Evolutionary conservation across 2,113 vertebrate genomes (phyloP).

Genomic region (Alethe diademata): DNA sequence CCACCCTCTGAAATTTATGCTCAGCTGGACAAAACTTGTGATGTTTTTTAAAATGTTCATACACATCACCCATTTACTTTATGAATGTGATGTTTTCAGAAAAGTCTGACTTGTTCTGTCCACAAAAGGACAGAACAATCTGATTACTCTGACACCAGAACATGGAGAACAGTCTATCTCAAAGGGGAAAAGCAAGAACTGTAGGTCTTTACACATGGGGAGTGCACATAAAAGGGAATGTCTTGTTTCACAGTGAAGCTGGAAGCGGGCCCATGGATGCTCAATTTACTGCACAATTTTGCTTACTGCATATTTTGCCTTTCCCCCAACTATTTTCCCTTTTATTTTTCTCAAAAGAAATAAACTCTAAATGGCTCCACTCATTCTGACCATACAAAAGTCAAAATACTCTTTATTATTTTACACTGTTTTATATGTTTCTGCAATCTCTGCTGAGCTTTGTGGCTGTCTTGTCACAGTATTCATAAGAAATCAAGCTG

Average conservation of each 20-base stretch:
- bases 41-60: neutral
- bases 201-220: neutral
- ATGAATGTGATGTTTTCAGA: neutral
- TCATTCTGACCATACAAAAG: neutral
- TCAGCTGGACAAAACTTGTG: neutral
- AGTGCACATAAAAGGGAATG: rapidly evolving
- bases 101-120: neutral
- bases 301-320: neutral
- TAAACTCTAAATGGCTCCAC: neutral
- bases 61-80: too few species aligned
- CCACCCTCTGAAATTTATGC: neutral
- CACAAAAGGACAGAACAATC: neutral
- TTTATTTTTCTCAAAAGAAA: neutral
- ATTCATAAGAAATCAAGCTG: neutral
- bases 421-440: neutral
- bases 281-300: neutral
- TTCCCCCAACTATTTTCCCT: neutral
- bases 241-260: neutral
- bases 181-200: neutral
- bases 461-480: neutral
- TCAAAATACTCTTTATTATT: neutral
- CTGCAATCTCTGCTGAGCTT: neutral
- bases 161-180: rapidly evolving
- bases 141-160: neutral
- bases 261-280: neutral